A percentile compares a stretch with the other conserved stretches of the same genome.
These are phyloP conservation scores for Lepidonotus clava DNA, from an alignment of 2,888 invertebrate species.

Conservation along the genomic window DNA sequence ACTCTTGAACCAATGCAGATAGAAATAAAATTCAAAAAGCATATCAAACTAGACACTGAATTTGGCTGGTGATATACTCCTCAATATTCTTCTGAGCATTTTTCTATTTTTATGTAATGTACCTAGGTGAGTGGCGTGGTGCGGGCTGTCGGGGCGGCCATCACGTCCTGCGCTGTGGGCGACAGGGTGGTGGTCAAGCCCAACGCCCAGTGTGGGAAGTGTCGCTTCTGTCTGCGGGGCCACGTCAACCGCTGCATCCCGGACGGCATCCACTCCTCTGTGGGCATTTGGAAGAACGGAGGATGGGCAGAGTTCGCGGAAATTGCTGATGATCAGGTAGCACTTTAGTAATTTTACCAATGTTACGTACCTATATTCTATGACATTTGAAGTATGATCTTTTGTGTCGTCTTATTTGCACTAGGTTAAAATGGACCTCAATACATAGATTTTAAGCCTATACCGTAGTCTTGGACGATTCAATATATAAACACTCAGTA, in stretches of 20 bases:
- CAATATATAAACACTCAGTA: too few species aligned
- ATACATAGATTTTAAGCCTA: too few species aligned
- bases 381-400: too few species aligned
- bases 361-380: background rate
- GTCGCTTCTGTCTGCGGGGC: constrained; percentile 16
- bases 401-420: too few species aligned
- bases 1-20: too few species aligned
- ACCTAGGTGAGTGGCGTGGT: constrained; percentile 1
- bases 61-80: too few species aligned
- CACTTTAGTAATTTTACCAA: background rate
- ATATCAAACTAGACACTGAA: too few species aligned
- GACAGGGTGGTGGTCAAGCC: constrained; percentile 16
- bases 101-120: too few species aligned
- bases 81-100: too few species aligned
- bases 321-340: background rate
- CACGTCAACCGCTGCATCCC: background rate
- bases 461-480: too few species aligned
- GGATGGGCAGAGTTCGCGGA: constrained; percentile 18
- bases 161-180: background rate
- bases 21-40: too few species aligned
- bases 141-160: background rate
- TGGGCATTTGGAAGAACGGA: background rate
- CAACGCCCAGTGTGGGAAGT: constrained; percentile 35
- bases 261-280: background rate
- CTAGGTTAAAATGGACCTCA: too few species aligned